Evolutionary conservation across 2,888 invertebrate genomes (phyloP), one percentile per base, ranked within the genome.

Genomic region (Nephrocerus scutellatus): DNA sequence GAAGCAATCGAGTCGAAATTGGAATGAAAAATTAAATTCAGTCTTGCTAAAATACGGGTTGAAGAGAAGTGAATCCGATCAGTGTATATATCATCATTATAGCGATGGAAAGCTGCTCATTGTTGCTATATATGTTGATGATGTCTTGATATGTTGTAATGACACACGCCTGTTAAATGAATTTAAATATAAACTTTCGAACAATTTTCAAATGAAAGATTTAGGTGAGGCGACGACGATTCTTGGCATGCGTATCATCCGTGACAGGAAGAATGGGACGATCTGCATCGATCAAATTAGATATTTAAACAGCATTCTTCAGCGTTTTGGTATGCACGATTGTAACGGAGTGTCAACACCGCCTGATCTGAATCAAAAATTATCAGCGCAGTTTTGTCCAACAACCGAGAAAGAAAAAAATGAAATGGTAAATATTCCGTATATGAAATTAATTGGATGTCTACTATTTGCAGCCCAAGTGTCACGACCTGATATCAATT

Each of bases 1-100:
- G 6, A 49, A 48, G 23, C 49, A 47, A 26, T 42, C 45, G 4
- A 42, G 46, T 12, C 41, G 44, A 13, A 39, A 44, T 7, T 48
- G 46, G 46, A 43, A 47, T 20, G 43, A 42, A 16, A 44, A 29
- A 12, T 28, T 47, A 9, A 44, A 46, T 28, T 5, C 10, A 7
- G 41, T 39, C 21, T 19, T 46, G 22, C n/a, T 42, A 4, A 32
- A 45, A 22, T 30, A 43, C 12, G 45, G 36, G 7, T 30, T 49
- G 20, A 31, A 9, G 14, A 26, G 39, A 16, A 30, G 39, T 12
- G 36, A 36, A 8, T 31, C 37, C 6, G 30, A 41, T 15, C 43
- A 41, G 14, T 46, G 46, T 21, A 33, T 43, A 7, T 45, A 41
- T 28, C 31, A 36, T 30, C 32, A 22, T 14, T 13, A 34, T 20